Conservation (phyloP, 2,797 vertebrate genomes). For the Galago senegalensis region DNA sequence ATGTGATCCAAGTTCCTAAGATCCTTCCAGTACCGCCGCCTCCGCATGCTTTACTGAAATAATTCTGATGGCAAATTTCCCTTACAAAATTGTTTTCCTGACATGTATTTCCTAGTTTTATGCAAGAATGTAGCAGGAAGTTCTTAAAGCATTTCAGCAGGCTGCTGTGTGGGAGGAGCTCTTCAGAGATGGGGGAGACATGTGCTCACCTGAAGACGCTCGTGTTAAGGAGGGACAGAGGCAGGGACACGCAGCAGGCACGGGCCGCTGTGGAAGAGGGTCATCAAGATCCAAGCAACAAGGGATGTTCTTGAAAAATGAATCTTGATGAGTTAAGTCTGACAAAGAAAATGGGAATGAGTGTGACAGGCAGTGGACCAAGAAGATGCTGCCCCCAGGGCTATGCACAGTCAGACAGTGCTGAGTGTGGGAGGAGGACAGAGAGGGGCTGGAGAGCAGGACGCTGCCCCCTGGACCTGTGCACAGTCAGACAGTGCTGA, state of each 20-base stretch:
- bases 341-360: neutral
- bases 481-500: too few relatives aligned
- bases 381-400: neutral
- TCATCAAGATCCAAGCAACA: neutral
- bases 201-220: neutral
- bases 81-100: conserved; percentile 39
- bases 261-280: neutral
- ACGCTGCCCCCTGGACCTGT: too few relatives aligned
- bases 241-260: too few relatives aligned
- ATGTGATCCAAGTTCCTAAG: neutral
- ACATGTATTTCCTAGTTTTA: conserved; percentile 17
- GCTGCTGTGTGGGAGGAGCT: fast-evolving
- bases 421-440: neutral
- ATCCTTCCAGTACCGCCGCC: neutral
- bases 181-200: neutral
- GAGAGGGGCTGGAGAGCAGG: too few relatives aligned
- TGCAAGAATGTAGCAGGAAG: neutral
- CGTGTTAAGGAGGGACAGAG: neutral
- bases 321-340: neutral
- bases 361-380: neutral
- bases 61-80: conserved; percentile 16
- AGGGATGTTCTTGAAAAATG: conserved; percentile 4
- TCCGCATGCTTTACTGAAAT: conserved; percentile 10
- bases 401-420: neutral
- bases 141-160: neutral